These are phyloP conservation scores for Aphelocoma coerulescens DNA, from an alignment of 2,113 vertebrate genomes.

Conservation along the genomic window DNA sequence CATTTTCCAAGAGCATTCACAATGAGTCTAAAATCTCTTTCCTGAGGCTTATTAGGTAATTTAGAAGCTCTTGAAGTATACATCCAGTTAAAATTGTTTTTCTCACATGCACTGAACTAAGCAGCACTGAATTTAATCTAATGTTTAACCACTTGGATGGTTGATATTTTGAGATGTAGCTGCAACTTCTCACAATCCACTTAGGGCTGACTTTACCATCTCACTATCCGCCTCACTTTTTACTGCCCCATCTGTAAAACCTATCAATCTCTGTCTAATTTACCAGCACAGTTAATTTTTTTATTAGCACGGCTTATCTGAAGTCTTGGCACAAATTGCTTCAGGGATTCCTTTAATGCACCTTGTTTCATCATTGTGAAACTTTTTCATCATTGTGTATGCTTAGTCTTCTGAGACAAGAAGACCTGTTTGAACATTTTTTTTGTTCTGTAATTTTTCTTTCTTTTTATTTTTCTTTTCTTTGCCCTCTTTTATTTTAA, in stretches of 20 bases:
- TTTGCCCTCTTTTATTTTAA: background rate
- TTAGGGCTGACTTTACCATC: background rate
- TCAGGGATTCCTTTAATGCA: background rate
- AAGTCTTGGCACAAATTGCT: background rate
- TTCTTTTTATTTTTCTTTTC: background rate
- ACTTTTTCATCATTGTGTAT: background rate
- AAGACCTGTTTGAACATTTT: background rate
- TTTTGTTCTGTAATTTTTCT: background rate
- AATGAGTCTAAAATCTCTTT: conserved; percentile 31
- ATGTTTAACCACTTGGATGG: background rate
- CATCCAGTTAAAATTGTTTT: conserved; percentile 13
- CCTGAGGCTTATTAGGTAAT: conserved; percentile 39
- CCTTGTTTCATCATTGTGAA: background rate
- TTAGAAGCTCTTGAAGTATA: conserved; percentile 21
- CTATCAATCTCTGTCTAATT: conserved; percentile 11
- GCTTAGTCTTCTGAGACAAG: background rate
- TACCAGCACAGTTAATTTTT: conserved; percentile 24
- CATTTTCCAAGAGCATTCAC: background rate
- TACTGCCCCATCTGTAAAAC: background rate
- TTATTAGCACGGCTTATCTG: background rate
- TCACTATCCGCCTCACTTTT: background rate
- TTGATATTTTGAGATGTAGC: background rate
- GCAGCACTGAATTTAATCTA: background rate
- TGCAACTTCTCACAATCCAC: background rate
- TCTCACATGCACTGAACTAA: background rate